Evolutionary conservation across 1,140 invertebrate species (phyloP), one percentile per base, ranked within the genome.

Genomic region (Cataglyphis hispanica): DNA sequence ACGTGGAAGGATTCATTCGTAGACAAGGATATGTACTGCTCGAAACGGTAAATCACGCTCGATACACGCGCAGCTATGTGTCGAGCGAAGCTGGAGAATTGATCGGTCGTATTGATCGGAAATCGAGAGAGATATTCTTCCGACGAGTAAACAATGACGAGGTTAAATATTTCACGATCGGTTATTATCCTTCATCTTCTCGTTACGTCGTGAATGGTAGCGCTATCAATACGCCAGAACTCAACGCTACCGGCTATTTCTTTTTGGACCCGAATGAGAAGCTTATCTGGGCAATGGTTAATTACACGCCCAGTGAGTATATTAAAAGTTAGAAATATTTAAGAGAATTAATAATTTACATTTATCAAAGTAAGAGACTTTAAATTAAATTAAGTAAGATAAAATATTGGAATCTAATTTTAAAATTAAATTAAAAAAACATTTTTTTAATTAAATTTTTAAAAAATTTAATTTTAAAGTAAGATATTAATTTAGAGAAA

Each of bases 41-140:
- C 7, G 91, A 93, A 50, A 95, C 96, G 0, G 90, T 94, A 63
- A 95, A 96, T 67, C 91, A 92, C 2, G 96, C 95, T 0, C 91
- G 94, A 58, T 97, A 97, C 84, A 96, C 95, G 83, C 95, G 96
- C 13, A 95, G 95, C 89, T 96, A 96, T 94, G 91, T 96, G 91
- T 93, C 97, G 43, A 92, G 96, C 90, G 95, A 97, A 92, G 93
- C 95, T 91, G 96, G 97, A 89, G 94, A 97, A 92, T 94, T 97
- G 86, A 90, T 95, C 91, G 94, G 96, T 75, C 91, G 96, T 50
- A 46, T 98, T 3, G 96, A 98, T 93, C 88, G 96, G 5, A 94
- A 94, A 8, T 94, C 96, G 1, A 96, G 96, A 78, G 95, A 96
- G 88, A 74, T 98, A 61, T 95, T 97, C 89, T 96, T 97, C 84